Base-by-base conservation (phyloP, 2,888 invertebrate species). In the Chorisops tibialis region DNA sequence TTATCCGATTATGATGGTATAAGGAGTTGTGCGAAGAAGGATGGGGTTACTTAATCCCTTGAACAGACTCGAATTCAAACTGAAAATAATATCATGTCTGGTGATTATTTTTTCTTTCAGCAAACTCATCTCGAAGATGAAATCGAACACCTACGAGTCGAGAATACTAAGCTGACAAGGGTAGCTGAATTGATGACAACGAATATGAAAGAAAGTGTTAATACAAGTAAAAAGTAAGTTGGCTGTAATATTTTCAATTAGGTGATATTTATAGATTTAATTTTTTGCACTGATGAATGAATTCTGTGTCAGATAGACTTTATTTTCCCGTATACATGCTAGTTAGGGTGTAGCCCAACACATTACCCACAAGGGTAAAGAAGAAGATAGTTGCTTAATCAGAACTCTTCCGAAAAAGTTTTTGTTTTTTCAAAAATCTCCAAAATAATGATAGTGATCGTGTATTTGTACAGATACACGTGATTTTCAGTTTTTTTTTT, bases 161-260 rank as follows among this genome's bases (percentile, higher is more conserved):
- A 78, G 58, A 78, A 77, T 49, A 72, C 70, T 16, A 77, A 77
- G 64, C 69, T 78, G 1, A 76, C 76, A 2, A 74, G 75, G 68
- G 76, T 78, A 12, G 76, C 77, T 19, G 76, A 77, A 63, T 63
- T 78, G 61, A 66, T 78, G 51, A 76, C 77, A 2, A 75, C 75
- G 61, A 77, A 78, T 63, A 77, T 78, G 77, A 76, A 77, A 62
- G 78, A 78, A 60, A 78, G 76, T 63, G 75, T 78, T 52, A 75
- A 75, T 63, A 78, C 78, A 24, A 77, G 75, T 67, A 77, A 76
- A 66, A 76, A 75, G 77, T 77, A 69, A 69, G 68, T 49, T 37
- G 30, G n/a, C n/a, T n/a, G n/a, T n/a, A n/a, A 22, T 60, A n/a
- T 38, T 7, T 59, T 37, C 4, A 48, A 38, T 59, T 38, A 38